A percentile compares a stretch with the other conserved stretches of the same genome.
Conservation (phyloP, 2,113 vertebrate species). For the Caracal caracal region DNA sequence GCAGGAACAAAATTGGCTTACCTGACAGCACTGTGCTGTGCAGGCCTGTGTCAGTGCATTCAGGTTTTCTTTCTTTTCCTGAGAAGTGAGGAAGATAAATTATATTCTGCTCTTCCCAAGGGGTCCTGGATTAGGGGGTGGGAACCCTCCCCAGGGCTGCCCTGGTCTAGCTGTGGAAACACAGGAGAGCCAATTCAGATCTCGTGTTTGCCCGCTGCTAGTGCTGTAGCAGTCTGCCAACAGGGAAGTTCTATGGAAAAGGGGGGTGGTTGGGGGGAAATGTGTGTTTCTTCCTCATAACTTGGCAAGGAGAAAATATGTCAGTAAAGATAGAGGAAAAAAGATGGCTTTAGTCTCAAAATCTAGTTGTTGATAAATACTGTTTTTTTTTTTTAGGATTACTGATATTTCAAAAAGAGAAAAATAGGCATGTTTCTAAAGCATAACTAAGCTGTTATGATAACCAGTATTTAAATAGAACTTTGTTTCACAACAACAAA, state of each 20-base stretch:
- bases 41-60: background rate
- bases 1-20: background rate
- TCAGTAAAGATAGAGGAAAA: background rate
- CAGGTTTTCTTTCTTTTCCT: background rate
- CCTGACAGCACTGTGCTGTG: background rate
- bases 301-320: background rate
- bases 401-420: background rate
- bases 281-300: background rate
- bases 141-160: background rate
- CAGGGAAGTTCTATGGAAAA: background rate
- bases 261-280: accelerated
- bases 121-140: background rate
- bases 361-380: background rate
- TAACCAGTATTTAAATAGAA: background rate
- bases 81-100: background rate
- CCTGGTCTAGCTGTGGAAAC: background rate
- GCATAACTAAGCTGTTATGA: background rate
- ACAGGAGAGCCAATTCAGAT: background rate
- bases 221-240: background rate
- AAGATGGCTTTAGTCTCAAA: background rate
- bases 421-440: background rate
- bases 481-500: background rate
- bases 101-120: background rate
- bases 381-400: background rate
- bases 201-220: background rate